Percentiles rank a stretch among this genome's conserved stretches.
Conservation (phyloP, 2,888 invertebrate species). For the Macrophya annulata region DNA sequence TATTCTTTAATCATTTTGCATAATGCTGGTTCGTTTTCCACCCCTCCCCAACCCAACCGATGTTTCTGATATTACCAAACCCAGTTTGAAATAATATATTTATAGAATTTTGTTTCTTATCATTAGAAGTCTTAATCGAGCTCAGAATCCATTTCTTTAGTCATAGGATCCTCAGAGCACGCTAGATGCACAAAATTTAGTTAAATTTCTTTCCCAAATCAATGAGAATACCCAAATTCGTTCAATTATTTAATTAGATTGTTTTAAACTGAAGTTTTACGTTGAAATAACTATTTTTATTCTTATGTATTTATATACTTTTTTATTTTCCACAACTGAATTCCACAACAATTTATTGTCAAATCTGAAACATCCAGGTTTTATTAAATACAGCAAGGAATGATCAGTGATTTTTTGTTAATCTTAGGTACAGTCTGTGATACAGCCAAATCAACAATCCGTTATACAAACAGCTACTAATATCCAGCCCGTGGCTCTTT, state of each 20-base stretch:
- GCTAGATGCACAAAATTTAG: neutral
- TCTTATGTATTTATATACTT: neutral
- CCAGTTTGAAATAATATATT: neutral
- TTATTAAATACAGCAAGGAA: neutral
- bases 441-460: constrained; percentile 97
- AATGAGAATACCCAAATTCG: neutral
- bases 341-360: neutral
- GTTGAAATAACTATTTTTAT: neutral
- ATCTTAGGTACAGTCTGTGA: constrained; percentile 95
- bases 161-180: neutral
- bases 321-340: neutral
- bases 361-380: neutral
- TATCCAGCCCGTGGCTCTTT: constrained; percentile 90
- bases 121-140: neutral
- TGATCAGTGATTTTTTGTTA: constrained; percentile 61
- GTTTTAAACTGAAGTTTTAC: neutral
- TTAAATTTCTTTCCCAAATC: neutral
- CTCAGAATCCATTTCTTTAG: neutral
- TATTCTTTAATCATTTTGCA: constrained; percentile 67
- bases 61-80: neutral
- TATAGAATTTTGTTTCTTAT: neutral
- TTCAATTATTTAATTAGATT: neutral
- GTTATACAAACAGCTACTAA: constrained; percentile 97
- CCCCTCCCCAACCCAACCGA: neutral
- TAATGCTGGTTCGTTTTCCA: constrained; percentile 74